A percentile compares a stretch with the other conserved stretches of the same genome.
These are phyloP conservation scores for Tricholauxania praeusta DNA, from an alignment of 2,888 invertebrate species.

Conservation along the genomic window DNA sequence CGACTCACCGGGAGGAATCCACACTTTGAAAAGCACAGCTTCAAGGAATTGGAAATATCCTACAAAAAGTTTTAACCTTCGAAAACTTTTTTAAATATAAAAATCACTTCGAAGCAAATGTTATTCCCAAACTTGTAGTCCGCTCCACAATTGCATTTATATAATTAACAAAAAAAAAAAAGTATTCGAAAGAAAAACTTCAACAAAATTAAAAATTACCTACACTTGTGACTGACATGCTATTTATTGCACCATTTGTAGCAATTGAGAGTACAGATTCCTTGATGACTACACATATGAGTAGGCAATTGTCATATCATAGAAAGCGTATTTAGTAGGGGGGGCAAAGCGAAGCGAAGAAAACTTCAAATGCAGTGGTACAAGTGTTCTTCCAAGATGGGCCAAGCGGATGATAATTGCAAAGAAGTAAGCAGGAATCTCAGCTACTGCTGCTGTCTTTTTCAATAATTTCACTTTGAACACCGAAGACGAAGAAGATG, in stretches of 20 bases:
- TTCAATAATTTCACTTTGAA: too few species aligned
- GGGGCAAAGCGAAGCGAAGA: background rate
- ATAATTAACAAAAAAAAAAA: constrained; percentile 1
- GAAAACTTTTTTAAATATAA: too few species aligned
- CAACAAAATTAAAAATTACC: constrained; percentile 37
- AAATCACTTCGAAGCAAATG: too few species aligned
- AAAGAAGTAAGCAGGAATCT: background rate
- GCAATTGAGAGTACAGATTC: background rate
- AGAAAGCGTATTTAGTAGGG: background rate
- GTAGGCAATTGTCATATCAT: background rate
- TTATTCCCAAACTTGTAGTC: too few species aligned
- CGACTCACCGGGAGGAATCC: too few species aligned
- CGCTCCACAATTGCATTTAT: too few species aligned
- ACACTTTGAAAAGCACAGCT: too few species aligned
- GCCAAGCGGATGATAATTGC: background rate
- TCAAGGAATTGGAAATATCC: too few species aligned
- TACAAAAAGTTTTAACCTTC: too few species aligned
- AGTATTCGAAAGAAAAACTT: background rate
- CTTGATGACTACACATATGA: background rate
- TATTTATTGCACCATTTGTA: constrained; percentile 11
- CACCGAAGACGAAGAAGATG: too few species aligned
- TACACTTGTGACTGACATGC: constrained; percentile 29
- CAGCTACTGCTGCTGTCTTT: too few species aligned
- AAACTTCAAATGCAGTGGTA: background rate
- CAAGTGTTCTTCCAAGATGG: background rate